Evolutionary conservation across 2,888 invertebrate genomes (phyloP).

Genomic region (Hirtodrosophila trivittata): DNA sequence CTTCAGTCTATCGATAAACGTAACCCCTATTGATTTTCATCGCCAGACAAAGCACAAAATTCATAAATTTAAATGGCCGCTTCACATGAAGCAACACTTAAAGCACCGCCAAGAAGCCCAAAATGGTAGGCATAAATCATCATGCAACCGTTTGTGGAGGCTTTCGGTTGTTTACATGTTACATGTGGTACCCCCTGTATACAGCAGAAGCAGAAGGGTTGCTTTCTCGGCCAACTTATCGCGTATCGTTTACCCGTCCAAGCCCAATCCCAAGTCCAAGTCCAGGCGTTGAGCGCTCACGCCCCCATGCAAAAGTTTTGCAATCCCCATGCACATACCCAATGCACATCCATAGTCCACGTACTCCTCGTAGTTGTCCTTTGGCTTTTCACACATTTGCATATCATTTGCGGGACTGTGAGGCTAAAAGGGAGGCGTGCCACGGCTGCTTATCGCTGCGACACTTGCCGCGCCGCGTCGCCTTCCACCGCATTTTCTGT

Average conservation of each 20-base stretch:
- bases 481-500: conserved; percentile 2
- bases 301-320: not conserved
- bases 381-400: conserved; percentile 73
- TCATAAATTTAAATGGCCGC: conserved; percentile 60
- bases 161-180: conserved; percentile 33
- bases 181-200: not conserved
- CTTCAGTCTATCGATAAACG: conserved; percentile 62
- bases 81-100: conserved; percentile 39
- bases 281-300: conserved; percentile 1
- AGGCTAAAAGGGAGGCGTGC: conserved; percentile 41
- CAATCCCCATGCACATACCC: conserved; percentile 1
- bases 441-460: conserved; percentile 67
- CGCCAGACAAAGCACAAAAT: conserved; percentile 25
- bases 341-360: conserved; percentile 19
- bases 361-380: conserved; percentile 53
- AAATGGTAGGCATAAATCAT: not conserved
- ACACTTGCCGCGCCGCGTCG: conserved; percentile 52
- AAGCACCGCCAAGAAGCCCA: conserved; percentile 10
- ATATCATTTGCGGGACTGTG: conserved; percentile 58
- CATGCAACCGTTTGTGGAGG: not conserved
- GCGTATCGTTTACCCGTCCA: not conserved
- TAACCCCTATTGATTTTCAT: conserved; percentile 50
- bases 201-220: conserved; percentile 10
- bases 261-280: not conserved
- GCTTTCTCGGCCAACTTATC: not conserved